Evolutionary conservation across 2,113 vertebrate species (phyloP).

Genomic region (Corynorhinus townsendii): DNA sequence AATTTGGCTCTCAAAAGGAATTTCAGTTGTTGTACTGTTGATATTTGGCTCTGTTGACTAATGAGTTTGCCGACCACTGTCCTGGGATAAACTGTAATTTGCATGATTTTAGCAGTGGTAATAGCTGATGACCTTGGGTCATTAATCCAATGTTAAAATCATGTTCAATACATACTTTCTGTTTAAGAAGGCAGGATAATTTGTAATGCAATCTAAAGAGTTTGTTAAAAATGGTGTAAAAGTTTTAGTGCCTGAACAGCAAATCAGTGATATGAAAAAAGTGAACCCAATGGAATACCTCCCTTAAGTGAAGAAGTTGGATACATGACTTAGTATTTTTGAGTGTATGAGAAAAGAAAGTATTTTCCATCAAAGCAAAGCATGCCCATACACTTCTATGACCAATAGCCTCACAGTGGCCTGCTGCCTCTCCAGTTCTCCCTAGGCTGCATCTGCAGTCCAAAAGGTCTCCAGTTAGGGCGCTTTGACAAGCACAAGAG

Average conservation of each 20-base stretch:
- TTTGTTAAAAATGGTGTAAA: not conserved
- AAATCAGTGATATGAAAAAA: not conserved
- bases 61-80: too few species aligned
- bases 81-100: slow-evolving; percentile 4
- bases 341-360: not conserved
- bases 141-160: slow-evolving; percentile 36
- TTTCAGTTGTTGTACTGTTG: too few species aligned
- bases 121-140: not conserved
- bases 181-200: not conserved
- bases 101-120: not conserved
- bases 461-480: not conserved
- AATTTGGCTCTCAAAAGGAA: too few species aligned
- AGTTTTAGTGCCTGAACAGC: slow-evolving; percentile 26
- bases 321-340: not conserved
- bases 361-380: slow-evolving; percentile 4
- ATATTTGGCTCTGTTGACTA: too few species aligned
- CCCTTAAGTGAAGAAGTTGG: not conserved
- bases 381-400: not conserved
- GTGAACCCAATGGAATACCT: not conserved
- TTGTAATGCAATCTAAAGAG: slow-evolving; percentile 35
- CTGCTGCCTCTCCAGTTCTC: not conserved
- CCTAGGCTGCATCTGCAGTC: not conserved
- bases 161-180: not conserved
- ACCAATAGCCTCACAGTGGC: not conserved
- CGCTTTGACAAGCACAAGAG: not conserved